Conservation (phyloP, 2,888 invertebrate species). For the Aphodius granarius region DNA sequence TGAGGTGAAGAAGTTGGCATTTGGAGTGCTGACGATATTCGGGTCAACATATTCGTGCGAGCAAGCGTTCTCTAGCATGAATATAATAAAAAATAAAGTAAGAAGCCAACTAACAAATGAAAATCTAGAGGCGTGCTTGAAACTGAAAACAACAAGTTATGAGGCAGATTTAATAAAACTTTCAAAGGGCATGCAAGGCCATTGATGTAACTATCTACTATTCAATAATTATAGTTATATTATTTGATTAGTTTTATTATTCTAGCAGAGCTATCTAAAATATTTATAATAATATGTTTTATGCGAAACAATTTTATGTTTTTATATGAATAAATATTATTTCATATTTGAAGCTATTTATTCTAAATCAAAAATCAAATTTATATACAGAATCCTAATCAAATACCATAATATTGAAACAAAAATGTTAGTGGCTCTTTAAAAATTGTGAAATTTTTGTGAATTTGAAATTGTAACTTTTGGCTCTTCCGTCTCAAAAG, state of each 20-base stretch:
- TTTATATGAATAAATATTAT: conserved; percentile 10
- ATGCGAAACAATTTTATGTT: neutral
- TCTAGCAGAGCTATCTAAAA: too few species aligned
- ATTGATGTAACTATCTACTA: neutral
- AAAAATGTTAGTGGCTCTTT: conserved; percentile 26
- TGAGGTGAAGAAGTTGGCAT: conserved; percentile 21
- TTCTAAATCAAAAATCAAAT: too few species aligned
- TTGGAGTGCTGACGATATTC: conserved; percentile 21
- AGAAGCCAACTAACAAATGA: conserved; percentile 33
- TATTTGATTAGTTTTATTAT: neutral
- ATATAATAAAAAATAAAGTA: conserved; percentile 34
- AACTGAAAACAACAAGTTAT: conserved; percentile 28
- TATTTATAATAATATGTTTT: too few species aligned
- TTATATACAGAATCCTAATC: neutral
- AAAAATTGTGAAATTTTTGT: conserved; percentile 30
- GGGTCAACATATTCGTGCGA: conserved; percentile 35
- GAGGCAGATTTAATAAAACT: conserved; percentile 20
- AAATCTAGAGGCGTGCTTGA: conserved; percentile 28
- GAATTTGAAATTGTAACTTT: conserved; percentile 30
- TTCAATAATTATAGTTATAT: conserved; percentile 1
- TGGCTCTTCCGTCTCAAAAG: conserved; percentile 29
- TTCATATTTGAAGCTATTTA: neutral
- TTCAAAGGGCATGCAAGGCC: neutral
- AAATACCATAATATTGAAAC: conserved; percentile 22
- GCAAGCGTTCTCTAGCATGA: conserved; percentile 36